These are phyloP conservation scores for Spheniscus humboldti DNA, from an alignment of 2,797 vertebrate species.

Conservation along the genomic window DNA sequence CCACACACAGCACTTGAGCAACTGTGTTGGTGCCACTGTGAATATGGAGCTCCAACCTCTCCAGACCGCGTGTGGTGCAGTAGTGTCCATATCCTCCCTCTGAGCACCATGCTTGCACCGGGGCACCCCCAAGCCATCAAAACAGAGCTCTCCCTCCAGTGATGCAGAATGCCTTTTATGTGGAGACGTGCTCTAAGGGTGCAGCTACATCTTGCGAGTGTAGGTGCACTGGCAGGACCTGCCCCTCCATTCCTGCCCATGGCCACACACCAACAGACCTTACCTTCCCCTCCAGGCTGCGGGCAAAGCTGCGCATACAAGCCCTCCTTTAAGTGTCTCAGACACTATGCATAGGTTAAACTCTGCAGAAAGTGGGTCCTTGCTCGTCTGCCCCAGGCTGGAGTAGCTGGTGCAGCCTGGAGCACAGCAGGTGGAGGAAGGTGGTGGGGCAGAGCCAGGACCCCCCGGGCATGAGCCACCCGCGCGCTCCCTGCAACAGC, in stretches of 20 bases:
- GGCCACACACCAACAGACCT: background rate
- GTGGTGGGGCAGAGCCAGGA: background rate
- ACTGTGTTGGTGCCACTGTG: background rate
- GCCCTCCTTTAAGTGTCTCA: background rate
- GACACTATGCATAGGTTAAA: accelerated
- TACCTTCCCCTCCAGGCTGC: background rate
- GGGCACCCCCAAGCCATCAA: background rate
- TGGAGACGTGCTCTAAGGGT: background rate
- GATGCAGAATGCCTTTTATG: background rate
- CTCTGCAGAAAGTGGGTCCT: background rate
- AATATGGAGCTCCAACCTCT: background rate
- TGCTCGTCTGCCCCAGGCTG: background rate
- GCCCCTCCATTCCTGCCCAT: background rate
- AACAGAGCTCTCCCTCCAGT: background rate
- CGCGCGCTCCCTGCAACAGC: accelerated
- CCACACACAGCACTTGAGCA: background rate
- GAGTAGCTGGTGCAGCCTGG: background rate
- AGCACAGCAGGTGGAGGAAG: accelerated
- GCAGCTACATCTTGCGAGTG: background rate
- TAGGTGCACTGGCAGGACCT: background rate
- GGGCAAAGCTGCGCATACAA: background rate
- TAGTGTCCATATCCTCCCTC: accelerated
- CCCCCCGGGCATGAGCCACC: accelerated
- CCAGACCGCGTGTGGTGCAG: accelerated
- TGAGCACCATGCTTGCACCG: accelerated